phyloP scores from a whole-genome alignment of 2,797 vertebrate species.

The Melanotaenia trifasciata region DNA sequence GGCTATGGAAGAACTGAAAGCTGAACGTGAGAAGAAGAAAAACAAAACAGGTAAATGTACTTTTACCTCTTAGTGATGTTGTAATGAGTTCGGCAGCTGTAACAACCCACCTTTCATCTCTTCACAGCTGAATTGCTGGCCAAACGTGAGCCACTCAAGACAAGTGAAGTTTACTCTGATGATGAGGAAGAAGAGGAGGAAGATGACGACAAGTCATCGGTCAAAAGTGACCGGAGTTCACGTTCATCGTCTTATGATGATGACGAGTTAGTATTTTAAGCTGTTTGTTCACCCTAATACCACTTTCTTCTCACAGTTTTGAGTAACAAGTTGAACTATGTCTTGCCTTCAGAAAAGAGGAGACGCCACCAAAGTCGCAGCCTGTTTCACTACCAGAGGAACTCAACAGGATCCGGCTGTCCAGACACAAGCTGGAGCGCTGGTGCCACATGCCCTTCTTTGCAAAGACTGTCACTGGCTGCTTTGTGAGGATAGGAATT shows the following conservation, averaged over 20 bases:
- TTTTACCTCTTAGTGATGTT: not conserved
- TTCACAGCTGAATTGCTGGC: slow-evolving; percentile 93
- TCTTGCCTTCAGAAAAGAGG: slow-evolving; percentile 87
- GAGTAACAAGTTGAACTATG: not conserved
- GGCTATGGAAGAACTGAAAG: slow-evolving; percentile 98
- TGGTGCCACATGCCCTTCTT: slow-evolving; percentile 99
- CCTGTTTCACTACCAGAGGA: slow-evolving; percentile 96
- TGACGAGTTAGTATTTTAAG: slow-evolving; percentile 89
- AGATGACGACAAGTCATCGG: slow-evolving; percentile 98
- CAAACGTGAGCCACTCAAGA: slow-evolving; percentile 96
- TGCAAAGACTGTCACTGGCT: slow-evolving; percentile 96
- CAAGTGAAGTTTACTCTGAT: slow-evolving; percentile 98
- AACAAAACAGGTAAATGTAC: slow-evolving; percentile 91
- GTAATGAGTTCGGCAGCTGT: not conserved
- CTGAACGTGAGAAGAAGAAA: slow-evolving; percentile 97
- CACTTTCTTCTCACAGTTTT: not conserved
- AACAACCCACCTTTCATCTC: not conserved
- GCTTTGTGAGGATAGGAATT: slow-evolving; percentile 97
- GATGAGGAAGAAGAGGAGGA: slow-evolving; percentile 99
- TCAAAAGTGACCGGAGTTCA: slow-evolving; percentile 94
- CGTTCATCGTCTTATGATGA: slow-evolving; percentile 95
- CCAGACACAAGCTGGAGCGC: slow-evolving; percentile 96
- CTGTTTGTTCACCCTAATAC: accelerated
- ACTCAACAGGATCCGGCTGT: slow-evolving; percentile 93
- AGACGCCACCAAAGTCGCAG: slow-evolving; percentile 94